Percentiles rank a stretch among this genome's conserved stretches.
Conservation (phyloP, 2,113 vertebrate species). For the Gadus macrocephalus region DNA sequence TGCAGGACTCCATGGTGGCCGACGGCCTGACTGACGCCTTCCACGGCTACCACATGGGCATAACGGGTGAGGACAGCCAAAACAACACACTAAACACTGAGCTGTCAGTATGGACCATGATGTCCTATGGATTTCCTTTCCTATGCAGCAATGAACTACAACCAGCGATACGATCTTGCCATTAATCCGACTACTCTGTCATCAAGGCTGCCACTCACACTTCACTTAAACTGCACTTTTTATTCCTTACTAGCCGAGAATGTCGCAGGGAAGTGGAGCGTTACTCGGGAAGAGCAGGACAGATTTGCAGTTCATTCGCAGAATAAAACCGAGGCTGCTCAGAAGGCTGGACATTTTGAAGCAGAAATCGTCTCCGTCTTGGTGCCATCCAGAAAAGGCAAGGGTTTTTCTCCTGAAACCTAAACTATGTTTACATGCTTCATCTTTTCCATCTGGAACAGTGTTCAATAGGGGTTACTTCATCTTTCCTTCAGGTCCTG, state of each 20-base stretch:
- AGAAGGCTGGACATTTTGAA: conserved; percentile 87
- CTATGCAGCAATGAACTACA: too few species aligned
- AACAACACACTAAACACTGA: too few species aligned
- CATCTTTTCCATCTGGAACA: background rate
- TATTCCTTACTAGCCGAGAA: conserved; percentile 82
- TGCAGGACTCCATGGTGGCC: conserved; percentile 81
- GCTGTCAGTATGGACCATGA: too few species aligned
- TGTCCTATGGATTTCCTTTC: too few species aligned
- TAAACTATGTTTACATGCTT: background rate
- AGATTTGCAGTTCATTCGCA: conserved; percentile 82
- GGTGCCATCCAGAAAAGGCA: conserved; percentile 88
- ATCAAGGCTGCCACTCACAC: background rate
- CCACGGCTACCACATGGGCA: conserved; percentile 90
- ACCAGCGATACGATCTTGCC: too few species aligned
- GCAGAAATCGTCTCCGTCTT: conserved; percentile 88
- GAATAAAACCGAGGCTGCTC: conserved; percentile 83
- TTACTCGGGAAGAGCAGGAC: conserved; percentile 88
- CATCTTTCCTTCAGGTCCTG: conserved; percentile 69
- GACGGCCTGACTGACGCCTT: conserved; percentile 94
- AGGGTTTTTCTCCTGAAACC: background rate
- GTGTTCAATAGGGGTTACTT: background rate
- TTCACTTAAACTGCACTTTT: background rate
- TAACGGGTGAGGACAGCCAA: conserved; percentile 78
- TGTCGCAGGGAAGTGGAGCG: conserved; percentile 86
- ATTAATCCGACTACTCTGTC: too few species aligned